Conservation (phyloP, 2,888 invertebrate species). For the Leistus spinibarbis region DNA sequence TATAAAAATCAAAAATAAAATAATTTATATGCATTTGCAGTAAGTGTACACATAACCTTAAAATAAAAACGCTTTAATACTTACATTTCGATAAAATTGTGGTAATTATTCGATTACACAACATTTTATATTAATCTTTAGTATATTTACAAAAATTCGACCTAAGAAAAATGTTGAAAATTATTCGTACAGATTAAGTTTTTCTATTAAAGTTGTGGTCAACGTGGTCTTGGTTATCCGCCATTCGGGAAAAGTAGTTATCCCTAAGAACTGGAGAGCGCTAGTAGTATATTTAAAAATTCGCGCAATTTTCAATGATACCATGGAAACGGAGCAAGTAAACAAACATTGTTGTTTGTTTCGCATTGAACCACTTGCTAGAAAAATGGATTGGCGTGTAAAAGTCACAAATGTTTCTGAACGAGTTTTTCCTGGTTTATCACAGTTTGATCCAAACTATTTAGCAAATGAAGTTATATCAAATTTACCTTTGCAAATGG, state of each 20-base stretch:
- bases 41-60: background rate
- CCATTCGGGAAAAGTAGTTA: too few relatives aligned
- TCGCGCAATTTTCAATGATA: background rate
- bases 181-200: too few relatives aligned
- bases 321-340: slow-evolving; percentile 15
- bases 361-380: background rate
- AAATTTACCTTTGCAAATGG: slow-evolving; percentile 80
- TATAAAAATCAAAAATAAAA: background rate
- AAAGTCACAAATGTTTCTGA: slow-evolving; percentile 57
- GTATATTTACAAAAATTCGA: background rate
- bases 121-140: slow-evolving; percentile 6
- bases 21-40: background rate
- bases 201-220: background rate
- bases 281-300: too few relatives aligned
- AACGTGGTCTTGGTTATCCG: too few relatives aligned
- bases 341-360: background rate
- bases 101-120: slow-evolving; percentile 11
- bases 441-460: slow-evolving; percentile 44
- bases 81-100: slow-evolving; percentile 16
- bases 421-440: slow-evolving; percentile 59
- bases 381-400: slow-evolving; percentile 55
- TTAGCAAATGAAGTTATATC: slow-evolving; percentile 61
- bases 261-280: too few relatives aligned
- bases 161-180: too few relatives aligned
- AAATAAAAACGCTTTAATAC: slow-evolving; percentile 17